Percentiles rank a stretch among this genome's conserved stretches.
phyloP scores from a whole-genome alignment of 92 coral and sea anemone species.

The Palythoa grandiflora region DNA sequence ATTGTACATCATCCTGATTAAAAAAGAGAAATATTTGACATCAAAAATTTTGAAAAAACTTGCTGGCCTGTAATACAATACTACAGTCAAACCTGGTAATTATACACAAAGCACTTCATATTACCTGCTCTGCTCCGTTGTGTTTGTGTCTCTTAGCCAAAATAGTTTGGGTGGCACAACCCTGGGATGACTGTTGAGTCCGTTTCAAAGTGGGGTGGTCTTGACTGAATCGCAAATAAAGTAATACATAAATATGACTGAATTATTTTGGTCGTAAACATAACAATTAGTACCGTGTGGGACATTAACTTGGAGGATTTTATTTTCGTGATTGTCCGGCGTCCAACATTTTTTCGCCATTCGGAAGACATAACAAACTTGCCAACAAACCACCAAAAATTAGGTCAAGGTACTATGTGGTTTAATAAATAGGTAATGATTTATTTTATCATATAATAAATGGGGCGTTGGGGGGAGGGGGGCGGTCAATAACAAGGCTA shows the following conservation, averaged over 20 bases:
- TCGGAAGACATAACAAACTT: constrained; percentile 3
- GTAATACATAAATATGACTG: not conserved
- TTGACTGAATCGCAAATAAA: not conserved
- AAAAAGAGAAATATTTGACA: not conserved
- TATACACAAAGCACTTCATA: constrained; percentile 2
- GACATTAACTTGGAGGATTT: not conserved
- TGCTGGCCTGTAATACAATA: constrained; percentile 1
- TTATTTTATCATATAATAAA: not conserved
- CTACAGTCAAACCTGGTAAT: constrained; percentile 1
- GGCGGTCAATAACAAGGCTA: not conserved
- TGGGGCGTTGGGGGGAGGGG: constrained; percentile 6
- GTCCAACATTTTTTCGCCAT: constrained; percentile 4
- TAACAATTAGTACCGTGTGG: constrained; percentile 2
- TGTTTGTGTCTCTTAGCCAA: not conserved
- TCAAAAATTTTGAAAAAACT: not conserved
- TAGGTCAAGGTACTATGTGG: constrained; percentile 4
- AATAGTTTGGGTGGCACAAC: constrained; percentile 4
- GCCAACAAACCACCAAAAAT: constrained; percentile 4
- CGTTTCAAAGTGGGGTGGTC: constrained; percentile 4
- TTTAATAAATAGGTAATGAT: constrained; percentile 1
- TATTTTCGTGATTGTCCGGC: constrained; percentile 4
- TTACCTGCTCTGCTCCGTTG: constrained; percentile 1
- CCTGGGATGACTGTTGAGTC: constrained; percentile 4
- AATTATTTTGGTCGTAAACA: not conserved
- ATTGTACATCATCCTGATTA: no score